Conservation (phyloP, 2,113 vertebrate genomes). For the Dasyprocta punctata region DNA sequence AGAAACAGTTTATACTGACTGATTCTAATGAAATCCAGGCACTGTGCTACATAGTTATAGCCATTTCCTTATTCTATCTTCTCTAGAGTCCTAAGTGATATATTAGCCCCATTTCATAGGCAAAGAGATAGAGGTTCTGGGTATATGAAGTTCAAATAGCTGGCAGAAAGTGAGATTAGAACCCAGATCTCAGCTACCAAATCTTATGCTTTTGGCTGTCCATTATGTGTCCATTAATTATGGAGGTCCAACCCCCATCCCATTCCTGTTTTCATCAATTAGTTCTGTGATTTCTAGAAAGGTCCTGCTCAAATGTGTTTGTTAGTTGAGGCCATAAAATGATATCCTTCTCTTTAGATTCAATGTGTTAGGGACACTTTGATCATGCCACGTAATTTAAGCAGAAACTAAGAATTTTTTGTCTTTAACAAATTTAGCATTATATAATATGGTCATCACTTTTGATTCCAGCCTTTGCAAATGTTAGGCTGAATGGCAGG, state of each 20-base stretch:
- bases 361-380: not conserved
- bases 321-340: not conserved
- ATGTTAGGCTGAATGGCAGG: not conserved
- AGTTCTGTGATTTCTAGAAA: not conserved
- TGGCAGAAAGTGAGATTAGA: constrained; percentile 18
- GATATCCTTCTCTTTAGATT: not conserved
- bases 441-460: not conserved
- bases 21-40: not conserved
- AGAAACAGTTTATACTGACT: not conserved
- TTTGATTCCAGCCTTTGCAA: not conserved
- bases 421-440: not conserved
- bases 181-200: not conserved
- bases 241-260: not conserved
- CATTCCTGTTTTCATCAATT: not conserved
- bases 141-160: not conserved
- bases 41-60: not conserved
- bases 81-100: not conserved
- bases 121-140: not conserved
- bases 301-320: not conserved
- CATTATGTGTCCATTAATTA: not conserved
- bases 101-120: not conserved
- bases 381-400: not conserved
- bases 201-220: not conserved
- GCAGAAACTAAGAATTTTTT: not conserved
- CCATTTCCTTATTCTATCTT: not conserved